Percentiles rank a stretch among this genome's conserved stretches.
Evolutionary conservation across 2,113 vertebrate genomes (phyloP).

Genomic region (Eublepharis macularius): DNA sequence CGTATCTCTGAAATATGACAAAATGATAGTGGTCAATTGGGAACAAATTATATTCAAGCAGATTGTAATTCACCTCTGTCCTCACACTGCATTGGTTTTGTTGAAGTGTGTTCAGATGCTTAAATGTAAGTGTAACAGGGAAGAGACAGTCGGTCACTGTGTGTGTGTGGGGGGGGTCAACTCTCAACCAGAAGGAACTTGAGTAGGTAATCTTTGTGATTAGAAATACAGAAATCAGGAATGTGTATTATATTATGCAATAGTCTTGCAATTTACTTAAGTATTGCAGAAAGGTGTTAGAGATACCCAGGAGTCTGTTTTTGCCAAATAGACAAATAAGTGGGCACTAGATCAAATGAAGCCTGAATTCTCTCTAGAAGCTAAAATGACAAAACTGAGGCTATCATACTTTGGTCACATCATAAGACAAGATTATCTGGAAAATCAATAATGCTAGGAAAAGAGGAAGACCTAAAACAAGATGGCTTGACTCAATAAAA

Average conservation of each 20-base stretch:
- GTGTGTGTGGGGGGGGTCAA: background rate
- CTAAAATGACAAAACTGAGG: no score
- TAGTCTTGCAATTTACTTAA: no score
- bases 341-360: no score
- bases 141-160: background rate
- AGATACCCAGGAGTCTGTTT: no score
- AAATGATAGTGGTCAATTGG: slow-evolving; percentile 6
- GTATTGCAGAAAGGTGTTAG: no score
- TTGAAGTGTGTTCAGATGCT: background rate
- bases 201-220: background rate
- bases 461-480: no score
- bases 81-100: background rate
- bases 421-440: no score
- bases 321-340: no score
- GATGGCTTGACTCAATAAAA: no score
- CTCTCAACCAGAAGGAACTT: background rate
- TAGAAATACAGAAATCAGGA: background rate
- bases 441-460: no score
- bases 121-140: background rate
- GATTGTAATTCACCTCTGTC: slow-evolving; percentile 19
- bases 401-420: no score
- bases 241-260: background rate
- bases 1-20: slow-evolving; percentile 2
- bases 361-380: no score
- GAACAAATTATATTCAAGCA: slow-evolving; percentile 4